These are phyloP conservation scores for Chiloscyllium punctatum DNA, from an alignment of 2,797 vertebrate genomes.

Conservation along the genomic window DNA sequence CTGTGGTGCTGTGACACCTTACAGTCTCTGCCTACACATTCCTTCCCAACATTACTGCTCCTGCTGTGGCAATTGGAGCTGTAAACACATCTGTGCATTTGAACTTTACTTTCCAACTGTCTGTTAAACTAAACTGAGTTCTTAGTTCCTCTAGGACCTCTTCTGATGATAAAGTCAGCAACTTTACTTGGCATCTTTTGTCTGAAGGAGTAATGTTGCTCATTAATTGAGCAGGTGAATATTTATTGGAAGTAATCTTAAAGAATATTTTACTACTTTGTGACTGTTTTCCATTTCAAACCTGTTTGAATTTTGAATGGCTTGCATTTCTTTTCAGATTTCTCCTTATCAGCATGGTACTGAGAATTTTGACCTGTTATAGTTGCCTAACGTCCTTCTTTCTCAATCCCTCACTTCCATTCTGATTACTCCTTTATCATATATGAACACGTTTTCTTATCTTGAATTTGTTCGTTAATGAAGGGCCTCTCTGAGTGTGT, in stretches of 20 bases:
- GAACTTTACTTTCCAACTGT: neutral
- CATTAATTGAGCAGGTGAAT: neutral
- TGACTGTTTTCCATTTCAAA: neutral
- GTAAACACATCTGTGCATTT: neutral
- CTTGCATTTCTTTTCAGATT: neutral
- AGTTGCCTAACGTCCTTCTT: neutral
- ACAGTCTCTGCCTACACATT: neutral
- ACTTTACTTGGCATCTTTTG: neutral
- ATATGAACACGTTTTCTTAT: neutral
- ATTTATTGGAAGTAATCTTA: neutral
- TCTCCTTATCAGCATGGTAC: neutral
- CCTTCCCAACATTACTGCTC: neutral
- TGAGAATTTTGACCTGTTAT: neutral
- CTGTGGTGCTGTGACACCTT: neutral
- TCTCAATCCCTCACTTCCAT: neutral
- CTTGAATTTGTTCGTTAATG: neutral
- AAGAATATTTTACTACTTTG: neutral
- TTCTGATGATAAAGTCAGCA: neutral
- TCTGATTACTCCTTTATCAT: neutral
- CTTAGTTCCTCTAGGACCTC: neutral
- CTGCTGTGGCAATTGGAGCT: neutral
- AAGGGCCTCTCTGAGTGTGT: neutral
- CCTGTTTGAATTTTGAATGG: neutral
- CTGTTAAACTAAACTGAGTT: neutral
- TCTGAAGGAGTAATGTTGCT: neutral